phyloP scores from a whole-genome alignment of 2,797 vertebrate species.

The Oryzias dopingdopingensis region DNA sequence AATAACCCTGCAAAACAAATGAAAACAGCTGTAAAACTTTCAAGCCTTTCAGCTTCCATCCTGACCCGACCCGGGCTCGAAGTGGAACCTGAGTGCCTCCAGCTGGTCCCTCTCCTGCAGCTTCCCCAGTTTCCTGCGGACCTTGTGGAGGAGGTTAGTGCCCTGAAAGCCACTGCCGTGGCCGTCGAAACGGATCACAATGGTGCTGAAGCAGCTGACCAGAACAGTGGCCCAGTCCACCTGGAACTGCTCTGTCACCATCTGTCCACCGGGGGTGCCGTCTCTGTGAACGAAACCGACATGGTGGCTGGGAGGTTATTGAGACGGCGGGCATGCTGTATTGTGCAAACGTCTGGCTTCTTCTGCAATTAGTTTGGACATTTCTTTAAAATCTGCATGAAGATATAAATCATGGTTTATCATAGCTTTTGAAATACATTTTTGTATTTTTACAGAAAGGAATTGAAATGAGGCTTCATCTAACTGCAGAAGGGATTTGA shows the following conservation, averaged over 20 bases:
- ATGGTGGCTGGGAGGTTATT: neutral
- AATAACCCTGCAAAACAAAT: conserved; percentile 70
- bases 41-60: neutral
- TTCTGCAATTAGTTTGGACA: too few relatives aligned
- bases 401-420: too few relatives aligned
- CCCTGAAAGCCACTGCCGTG: conserved; percentile 95
- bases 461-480: too few relatives aligned
- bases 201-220: conserved; percentile 88
- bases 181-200: conserved; percentile 90
- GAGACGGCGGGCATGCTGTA: too few relatives aligned
- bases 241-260: conserved; percentile 87
- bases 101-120: conserved; percentile 90
- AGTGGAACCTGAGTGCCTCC: conserved; percentile 85
- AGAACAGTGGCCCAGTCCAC: conserved; percentile 91
- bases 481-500: too few relatives aligned
- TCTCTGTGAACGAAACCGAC: conserved; percentile 75
- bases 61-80: too few relatives aligned
- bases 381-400: too few relatives aligned
- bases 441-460: too few relatives aligned
- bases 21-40: neutral
- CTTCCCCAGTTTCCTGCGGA: conserved; percentile 82
- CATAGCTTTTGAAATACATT: too few relatives aligned
- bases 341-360: too few relatives aligned
- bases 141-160: conserved; percentile 90
- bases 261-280: conserved; percentile 90